These are phyloP conservation scores for Anthopleura xanthogrammica DNA, from an alignment of 92 coral and sea anemone genomes.

Conservation along the genomic window DNA sequence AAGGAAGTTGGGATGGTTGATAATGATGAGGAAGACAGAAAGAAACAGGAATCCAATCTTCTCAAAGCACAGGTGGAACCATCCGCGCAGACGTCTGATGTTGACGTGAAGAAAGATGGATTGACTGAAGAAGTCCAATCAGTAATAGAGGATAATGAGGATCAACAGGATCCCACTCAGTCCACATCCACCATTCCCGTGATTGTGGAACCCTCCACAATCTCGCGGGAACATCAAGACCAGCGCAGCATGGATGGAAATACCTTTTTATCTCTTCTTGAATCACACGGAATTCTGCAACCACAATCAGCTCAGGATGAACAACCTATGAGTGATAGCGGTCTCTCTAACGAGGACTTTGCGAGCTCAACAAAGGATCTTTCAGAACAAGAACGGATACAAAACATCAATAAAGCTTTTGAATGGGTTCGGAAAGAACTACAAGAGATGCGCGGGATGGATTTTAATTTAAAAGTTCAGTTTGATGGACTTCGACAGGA, in stretches of 20 bases:
- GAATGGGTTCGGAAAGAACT: conserved; percentile 41
- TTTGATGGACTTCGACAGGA: conserved; percentile 44
- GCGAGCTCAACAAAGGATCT: conserved; percentile 14
- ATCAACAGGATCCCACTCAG: neutral
- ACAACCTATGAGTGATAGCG: neutral
- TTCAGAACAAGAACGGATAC: conserved; percentile 34
- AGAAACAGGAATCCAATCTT: no score
- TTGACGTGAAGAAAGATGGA: no score
- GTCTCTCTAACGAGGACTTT: neutral
- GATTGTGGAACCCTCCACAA: neutral
- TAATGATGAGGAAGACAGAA: no score
- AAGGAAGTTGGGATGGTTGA: no score
- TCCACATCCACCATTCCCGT: neutral
- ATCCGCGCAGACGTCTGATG: no score
- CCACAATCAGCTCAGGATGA: neutral
- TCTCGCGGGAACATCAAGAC: neutral
- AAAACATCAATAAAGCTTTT: conserved; percentile 31
- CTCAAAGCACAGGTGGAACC: no score
- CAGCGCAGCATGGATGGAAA: neutral
- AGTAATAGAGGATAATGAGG: neutral
- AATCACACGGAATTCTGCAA: neutral
- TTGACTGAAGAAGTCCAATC: no score
- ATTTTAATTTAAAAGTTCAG: conserved; percentile 31
- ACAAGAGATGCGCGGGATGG: conserved; percentile 27
- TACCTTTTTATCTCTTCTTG: neutral